Evolutionary conservation across 2,113 vertebrate species (phyloP).

Genomic region (Coregonus clupeaformis): DNA sequence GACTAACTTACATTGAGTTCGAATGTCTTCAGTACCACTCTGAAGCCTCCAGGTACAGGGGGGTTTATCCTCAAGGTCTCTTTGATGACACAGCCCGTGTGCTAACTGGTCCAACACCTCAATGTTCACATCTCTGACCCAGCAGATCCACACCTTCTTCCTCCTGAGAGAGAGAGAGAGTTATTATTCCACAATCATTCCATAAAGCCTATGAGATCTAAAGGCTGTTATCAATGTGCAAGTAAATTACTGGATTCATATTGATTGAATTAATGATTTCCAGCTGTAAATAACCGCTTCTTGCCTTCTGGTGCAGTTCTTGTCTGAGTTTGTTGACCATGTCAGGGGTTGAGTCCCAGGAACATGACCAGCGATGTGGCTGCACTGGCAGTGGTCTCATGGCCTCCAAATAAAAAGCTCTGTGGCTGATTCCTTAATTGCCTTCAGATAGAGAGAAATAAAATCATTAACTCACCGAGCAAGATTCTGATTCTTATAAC

Average conservation of each 20-base stretch:
- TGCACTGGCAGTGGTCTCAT: constrained; percentile 94
- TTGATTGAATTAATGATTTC: not conserved
- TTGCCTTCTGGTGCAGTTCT: constrained; percentile 85
- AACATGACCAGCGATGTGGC: constrained; percentile 93
- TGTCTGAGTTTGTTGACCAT: constrained; percentile 83
- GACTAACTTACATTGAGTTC: constrained; percentile 85
- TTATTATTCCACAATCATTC: too few relatives aligned
- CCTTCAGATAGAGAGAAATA: constrained; percentile 66
- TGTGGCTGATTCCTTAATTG: constrained; percentile 92
- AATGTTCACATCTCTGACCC: constrained; percentile 78
- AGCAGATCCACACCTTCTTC: constrained; percentile 73
- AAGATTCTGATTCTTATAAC: not conserved
- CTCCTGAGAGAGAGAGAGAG: constrained; percentile 57
- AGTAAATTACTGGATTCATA: not conserved
- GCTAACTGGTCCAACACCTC: constrained; percentile 87
- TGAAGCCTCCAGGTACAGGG: constrained; percentile 93
- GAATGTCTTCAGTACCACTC: constrained; percentile 94
- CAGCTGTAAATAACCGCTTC: not conserved
- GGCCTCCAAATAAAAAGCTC: constrained; percentile 94
- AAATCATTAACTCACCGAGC: not conserved
- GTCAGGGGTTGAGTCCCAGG: constrained; percentile 83
- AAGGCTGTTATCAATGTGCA: too few relatives aligned
- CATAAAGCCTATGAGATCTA: too few relatives aligned
- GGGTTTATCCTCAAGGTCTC: constrained; percentile 93
- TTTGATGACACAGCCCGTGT: constrained; percentile 91